phyloP scores from a whole-genome alignment of 2,888 invertebrate species.

The Tetragonisca angustula region DNA sequence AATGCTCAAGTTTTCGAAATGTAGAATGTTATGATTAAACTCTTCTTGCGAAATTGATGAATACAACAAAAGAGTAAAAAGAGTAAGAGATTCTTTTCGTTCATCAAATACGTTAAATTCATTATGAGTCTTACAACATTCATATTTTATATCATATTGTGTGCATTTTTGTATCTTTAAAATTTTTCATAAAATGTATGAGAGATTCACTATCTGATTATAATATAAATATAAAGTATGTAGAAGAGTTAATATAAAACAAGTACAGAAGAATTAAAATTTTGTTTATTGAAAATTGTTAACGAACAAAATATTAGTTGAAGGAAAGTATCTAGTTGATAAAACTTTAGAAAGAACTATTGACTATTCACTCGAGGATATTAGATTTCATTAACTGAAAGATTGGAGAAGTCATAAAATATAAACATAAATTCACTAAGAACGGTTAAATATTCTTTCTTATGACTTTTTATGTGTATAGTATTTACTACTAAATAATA shows the following conservation, averaged over 20 bases:
- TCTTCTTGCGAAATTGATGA: background rate
- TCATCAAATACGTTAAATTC: no score
- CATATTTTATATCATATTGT: background rate
- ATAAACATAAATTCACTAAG: background rate
- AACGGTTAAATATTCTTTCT: no score
- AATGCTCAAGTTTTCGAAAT: background rate
- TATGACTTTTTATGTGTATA: no score
- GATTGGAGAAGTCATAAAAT: background rate
- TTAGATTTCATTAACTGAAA: no score
- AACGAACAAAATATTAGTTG: background rate
- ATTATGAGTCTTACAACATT: no score
- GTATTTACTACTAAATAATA: no score
- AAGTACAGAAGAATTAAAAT: background rate
- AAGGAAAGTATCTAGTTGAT: background rate
- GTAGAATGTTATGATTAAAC: background rate
- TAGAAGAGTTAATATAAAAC: background rate
- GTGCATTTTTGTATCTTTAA: background rate
- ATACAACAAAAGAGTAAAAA: background rate
- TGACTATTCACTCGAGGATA: no score
- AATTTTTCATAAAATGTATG: background rate
- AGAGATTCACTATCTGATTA: background rate
- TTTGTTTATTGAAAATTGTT: background rate
- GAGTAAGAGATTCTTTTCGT: no score
- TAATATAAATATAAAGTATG: background rate
- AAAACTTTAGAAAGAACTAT: background rate